Evolutionary conservation across 2,888 invertebrate species (phyloP), one percentile per base, ranked within the genome.

Genomic region (Agrotis puta): DNA sequence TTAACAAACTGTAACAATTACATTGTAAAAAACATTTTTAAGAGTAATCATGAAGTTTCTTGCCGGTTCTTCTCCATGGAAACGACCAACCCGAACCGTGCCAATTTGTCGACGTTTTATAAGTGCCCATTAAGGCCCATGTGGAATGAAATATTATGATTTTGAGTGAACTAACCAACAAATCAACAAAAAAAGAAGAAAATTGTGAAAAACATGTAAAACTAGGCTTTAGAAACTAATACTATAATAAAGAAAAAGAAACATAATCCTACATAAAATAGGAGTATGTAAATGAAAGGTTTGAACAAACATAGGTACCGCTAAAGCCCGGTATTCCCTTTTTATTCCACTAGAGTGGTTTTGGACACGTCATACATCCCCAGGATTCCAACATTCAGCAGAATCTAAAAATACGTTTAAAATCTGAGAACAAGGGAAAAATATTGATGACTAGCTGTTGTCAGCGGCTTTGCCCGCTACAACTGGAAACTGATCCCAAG

Each of bases 301-400:
- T 56, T 50, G 20, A 24, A 61, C 45, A 61, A 27, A 5, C 27
- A n/a, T 20, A 61, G 50, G 43, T 33, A 45, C 22, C 67, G 13
- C 27, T 14, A 14, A 33, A 48, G 16, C 18, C n/a, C 16, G 39
- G 20, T 47, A 47, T 61, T 56, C 59, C 54, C 24, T 74, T 74
- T 56, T 67, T 74, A 68, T 74, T 74, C 75, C 75, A 68, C 56
- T 68, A 56, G 14, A 61, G 20, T 45, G 68, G 68, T 50, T 75
- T 48, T 24, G 50, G 59, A 50, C 43, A 68, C 48, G 43, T 61
- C 61, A 50, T 59, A 75, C 59, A 68, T 39, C 39, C 39, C 39
- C 39, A 11, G 4, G 33, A 61, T 54, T 11, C 22, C 33, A 33
- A 65, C 18, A 22, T 54, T 48, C 45, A 54, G n/a, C 43, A 18